Conservation (phyloP, 2,888 invertebrate genomes). For the Caenorhabditis drosophilae region DNA sequence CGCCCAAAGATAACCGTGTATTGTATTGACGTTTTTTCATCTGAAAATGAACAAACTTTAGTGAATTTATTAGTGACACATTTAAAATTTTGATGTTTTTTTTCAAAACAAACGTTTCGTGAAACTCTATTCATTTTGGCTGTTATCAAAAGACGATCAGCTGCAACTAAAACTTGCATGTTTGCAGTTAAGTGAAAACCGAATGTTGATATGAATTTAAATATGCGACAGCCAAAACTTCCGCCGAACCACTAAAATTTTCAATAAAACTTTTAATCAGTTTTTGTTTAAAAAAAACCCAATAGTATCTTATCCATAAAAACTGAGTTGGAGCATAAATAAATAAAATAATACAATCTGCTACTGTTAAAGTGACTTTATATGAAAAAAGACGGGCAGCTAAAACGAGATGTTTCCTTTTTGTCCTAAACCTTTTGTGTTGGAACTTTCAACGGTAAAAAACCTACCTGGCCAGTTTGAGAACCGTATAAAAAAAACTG, state of each 20-base stretch:
- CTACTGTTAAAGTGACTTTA: slow-evolving; percentile 49
- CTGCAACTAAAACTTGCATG: slow-evolving; percentile 57
- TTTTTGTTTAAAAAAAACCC: slow-evolving; percentile 28
- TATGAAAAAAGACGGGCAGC: slow-evolving; percentile 52
- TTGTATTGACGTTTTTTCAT: slow-evolving; percentile 41
- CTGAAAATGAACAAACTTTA: slow-evolving; percentile 9
- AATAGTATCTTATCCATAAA: slow-evolving; percentile 50
- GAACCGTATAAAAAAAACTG: slow-evolving; percentile 42
- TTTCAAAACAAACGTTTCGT: slow-evolving; percentile 16
- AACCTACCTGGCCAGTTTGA: slow-evolving; percentile 24
- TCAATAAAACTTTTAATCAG: neutral
- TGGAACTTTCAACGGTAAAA: neutral
- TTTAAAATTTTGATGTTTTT: neutral
- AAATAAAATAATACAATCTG: slow-evolving; percentile 52
- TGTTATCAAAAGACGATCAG: slow-evolving; percentile 51
- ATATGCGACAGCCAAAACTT: slow-evolving; percentile 41
- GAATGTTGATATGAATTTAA: slow-evolving; percentile 55
- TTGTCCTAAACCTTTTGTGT: slow-evolving; percentile 20
- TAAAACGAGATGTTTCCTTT: slow-evolving; percentile 38
- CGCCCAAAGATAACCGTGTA: slow-evolving; percentile 38
- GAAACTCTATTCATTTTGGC: slow-evolving; percentile 45
- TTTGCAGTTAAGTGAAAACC: slow-evolving; percentile 57
- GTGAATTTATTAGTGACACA: neutral
- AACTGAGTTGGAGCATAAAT: slow-evolving; percentile 56
- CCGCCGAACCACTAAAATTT: slow-evolving; percentile 57